Conservation (phyloP, 2,888 invertebrate species). For the Prenolepis imparis region DNA sequence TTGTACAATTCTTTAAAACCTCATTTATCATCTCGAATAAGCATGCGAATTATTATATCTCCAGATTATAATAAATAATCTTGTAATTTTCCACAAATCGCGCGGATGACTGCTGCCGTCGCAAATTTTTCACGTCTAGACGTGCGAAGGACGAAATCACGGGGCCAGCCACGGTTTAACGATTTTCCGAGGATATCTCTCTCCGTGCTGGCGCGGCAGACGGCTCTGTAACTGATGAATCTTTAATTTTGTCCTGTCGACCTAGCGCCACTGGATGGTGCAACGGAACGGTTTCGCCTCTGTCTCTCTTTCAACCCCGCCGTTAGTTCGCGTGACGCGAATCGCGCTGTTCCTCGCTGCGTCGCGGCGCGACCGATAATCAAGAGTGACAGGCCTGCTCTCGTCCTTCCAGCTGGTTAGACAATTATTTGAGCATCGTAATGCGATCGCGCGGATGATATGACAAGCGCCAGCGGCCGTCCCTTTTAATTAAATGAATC, state of each 20-base stretch:
- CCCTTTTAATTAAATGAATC: conserved; percentile 54
- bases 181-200: conserved; percentile 67
- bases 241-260: conserved; percentile 71
- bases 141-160: conserved; percentile 42
- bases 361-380: conserved; percentile 65
- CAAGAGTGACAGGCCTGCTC: conserved; percentile 60
- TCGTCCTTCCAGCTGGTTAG: conserved; percentile 45
- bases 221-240: conserved; percentile 64
- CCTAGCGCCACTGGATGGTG: conserved; percentile 38
- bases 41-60: neutral
- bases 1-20: too few relatives aligned
- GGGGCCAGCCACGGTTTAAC: conserved; percentile 56
- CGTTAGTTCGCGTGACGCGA: conserved; percentile 40
- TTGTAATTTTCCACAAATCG: neutral
- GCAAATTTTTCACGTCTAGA: neutral
- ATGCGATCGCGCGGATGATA: conserved; percentile 39
- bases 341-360: conserved; percentile 45
- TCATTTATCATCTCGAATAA: neutral
- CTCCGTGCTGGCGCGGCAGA: conserved; percentile 46
- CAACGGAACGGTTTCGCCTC: conserved; percentile 9
- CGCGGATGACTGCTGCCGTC: neutral
- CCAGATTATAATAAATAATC: neutral
- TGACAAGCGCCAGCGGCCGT: conserved; percentile 51
- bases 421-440: conserved; percentile 52
- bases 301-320: conserved; percentile 43